phyloP scores from a whole-genome alignment of 1,140 invertebrate genomes.

The Eueides isabella region DNA sequence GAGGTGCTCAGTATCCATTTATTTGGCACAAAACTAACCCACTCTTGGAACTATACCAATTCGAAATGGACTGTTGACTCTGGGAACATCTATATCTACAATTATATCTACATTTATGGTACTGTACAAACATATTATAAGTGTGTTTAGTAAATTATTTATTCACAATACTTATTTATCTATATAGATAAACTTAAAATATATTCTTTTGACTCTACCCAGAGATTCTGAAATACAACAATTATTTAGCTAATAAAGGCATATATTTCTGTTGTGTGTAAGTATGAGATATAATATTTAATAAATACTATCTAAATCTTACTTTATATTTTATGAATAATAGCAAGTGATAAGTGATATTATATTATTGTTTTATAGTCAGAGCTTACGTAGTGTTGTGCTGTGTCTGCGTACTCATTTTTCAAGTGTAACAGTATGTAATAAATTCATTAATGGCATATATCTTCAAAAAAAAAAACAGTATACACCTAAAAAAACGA shows the following conservation, averaged over 20 bases:
- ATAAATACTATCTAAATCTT: conserved; percentile 1
- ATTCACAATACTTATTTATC: background rate
- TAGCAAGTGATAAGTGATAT: background rate
- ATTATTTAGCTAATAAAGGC: background rate
- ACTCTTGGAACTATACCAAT: conserved; percentile 58
- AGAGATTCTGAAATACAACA: background rate
- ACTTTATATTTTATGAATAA: background rate
- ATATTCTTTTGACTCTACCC: background rate
- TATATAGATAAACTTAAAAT: background rate
- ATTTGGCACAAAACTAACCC: conserved; percentile 47
- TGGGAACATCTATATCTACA: conserved; percentile 13
- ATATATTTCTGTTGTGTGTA: background rate
- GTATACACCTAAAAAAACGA: no score
- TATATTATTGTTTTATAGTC: background rate
- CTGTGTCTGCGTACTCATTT: background rate
- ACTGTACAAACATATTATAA: conserved; percentile 41
- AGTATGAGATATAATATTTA: background rate
- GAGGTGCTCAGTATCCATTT: conserved; percentile 43
- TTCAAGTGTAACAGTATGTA: background rate
- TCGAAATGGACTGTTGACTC: conserved; percentile 41
- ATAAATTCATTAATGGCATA: background rate
- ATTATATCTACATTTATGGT: conserved; percentile 25
- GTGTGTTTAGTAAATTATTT: background rate
- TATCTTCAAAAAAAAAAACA: no score
- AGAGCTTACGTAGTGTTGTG: background rate